Evolutionary conservation across 2,113 vertebrate species (phyloP).

Genomic region (Nansenia antarctica): DNA sequence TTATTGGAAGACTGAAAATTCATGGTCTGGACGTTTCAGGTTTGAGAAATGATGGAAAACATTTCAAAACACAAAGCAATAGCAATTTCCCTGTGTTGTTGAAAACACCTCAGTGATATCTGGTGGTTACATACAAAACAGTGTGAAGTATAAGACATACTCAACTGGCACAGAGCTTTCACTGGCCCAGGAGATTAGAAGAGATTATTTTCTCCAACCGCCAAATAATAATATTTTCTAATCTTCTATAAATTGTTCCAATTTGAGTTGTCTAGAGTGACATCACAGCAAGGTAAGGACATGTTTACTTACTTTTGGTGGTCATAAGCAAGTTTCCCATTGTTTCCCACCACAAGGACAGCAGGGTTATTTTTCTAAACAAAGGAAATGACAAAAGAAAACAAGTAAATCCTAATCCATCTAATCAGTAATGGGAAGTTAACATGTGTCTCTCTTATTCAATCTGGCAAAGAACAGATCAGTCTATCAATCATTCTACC

Average conservation of each 20-base stretch:
- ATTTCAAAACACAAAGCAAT: no score
- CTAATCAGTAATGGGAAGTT: conserved; percentile 4
- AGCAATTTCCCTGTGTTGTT: conserved; percentile 22
- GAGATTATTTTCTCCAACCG: conserved; percentile 72
- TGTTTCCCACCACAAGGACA: conserved; percentile 90
- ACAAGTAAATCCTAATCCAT: conserved; percentile 39
- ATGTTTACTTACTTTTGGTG: conserved; percentile 93
- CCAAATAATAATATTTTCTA: conserved; percentile 74
- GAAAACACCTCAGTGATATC: conserved; percentile 25
- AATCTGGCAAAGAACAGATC: background rate
- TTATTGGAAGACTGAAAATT: background rate
- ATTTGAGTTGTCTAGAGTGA: conserved; percentile 38
- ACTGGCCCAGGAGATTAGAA: conserved; percentile 65
- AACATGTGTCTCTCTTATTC: background rate
- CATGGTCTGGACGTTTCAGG: background rate
- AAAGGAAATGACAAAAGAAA: conserved; percentile 43
- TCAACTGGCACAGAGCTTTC: conserved; percentile 59
- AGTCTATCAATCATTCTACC: background rate
- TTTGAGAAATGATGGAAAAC: background rate
- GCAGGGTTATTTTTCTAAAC: conserved; percentile 96
- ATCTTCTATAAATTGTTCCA: conserved; percentile 69
- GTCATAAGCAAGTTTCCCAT: conserved; percentile 90
- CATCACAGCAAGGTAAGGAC: conserved; percentile 40
- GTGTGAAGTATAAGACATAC: conserved; percentile 31
- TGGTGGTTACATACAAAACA: conserved; percentile 23